A percentile compares a stretch with the other conserved stretches of the same genome.
Conservation (phyloP, 2,888 invertebrate species). For the Catotricha subobsoleta region DNA sequence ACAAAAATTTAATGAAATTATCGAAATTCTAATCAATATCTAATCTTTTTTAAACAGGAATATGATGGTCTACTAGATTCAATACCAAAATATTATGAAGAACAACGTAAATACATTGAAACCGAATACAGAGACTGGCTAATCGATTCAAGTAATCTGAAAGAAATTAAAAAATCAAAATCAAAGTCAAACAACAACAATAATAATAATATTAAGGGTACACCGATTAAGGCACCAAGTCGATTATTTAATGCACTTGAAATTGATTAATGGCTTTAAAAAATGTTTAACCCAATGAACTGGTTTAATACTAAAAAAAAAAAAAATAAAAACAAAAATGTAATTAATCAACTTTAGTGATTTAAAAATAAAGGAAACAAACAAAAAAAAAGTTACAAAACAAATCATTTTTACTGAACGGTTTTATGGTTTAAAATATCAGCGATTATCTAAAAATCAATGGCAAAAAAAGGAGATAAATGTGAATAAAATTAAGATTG, state of each 20-base stretch:
- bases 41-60: constrained; percentile 31
- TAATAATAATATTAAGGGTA: neutral
- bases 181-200: constrained; percentile 28
- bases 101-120: constrained; percentile 36
- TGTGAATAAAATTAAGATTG: too few species aligned
- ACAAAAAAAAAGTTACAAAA: too few species aligned
- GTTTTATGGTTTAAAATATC: too few species aligned
- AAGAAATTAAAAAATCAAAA: constrained; percentile 28
- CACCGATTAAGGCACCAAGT: constrained; percentile 23
- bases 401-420: too few species aligned
- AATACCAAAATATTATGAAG: constrained; percentile 36
- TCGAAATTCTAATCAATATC: neutral
- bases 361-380: too few species aligned
- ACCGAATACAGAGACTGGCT: constrained; percentile 43
- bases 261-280: constrained; percentile 6
- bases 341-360: too few species aligned
- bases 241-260: constrained; percentile 6
- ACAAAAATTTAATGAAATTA: neutral
- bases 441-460: too few species aligned
- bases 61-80: constrained; percentile 41
- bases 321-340: too few species aligned
- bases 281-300: too few species aligned
- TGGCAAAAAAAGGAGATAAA: too few species aligned
- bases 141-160: constrained; percentile 38
- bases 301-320: too few species aligned